Conservation (phyloP, 2,797 vertebrate species). For the Macropodus opercularis region DNA sequence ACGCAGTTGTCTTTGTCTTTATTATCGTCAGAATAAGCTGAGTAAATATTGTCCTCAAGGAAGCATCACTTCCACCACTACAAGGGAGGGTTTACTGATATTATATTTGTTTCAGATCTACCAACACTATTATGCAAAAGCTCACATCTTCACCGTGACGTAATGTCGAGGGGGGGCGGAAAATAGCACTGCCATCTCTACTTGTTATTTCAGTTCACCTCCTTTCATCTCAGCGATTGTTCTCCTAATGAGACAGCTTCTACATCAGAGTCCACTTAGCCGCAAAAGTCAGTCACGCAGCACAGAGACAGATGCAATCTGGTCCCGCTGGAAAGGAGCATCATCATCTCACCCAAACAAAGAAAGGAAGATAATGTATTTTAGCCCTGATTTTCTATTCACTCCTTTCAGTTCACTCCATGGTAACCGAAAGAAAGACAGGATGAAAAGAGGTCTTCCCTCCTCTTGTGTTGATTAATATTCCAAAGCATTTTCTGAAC, state of each 20-base stretch:
- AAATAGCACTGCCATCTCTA: constrained; percentile 9
- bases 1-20: constrained; percentile 18
- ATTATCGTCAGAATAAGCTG: constrained; percentile 22
- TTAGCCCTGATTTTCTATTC: constrained; percentile 8
- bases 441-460: constrained; percentile 40
- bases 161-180: constrained; percentile 1
- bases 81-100: constrained; percentile 13
- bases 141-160: constrained; percentile 22
- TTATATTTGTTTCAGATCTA: constrained; percentile 33
- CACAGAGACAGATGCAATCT: constrained; percentile 56
- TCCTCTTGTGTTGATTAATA: constrained; percentile 48
- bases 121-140: constrained; percentile 22
- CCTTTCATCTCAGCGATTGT: constrained; percentile 59
- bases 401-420: constrained; percentile 21
- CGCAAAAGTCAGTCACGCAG: constrained; percentile 38
- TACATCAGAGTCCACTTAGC: constrained; percentile 51
- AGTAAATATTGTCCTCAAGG: constrained; percentile 21
- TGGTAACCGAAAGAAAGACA: constrained; percentile 17
- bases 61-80: constrained; percentile 5
- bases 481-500: constrained; percentile 57
- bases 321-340: constrained; percentile 39
- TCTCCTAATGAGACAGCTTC: constrained; percentile 57
- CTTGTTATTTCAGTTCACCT: constrained; percentile 42
- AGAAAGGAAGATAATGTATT: constrained; percentile 20
- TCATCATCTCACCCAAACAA: constrained; percentile 40